Percentiles rank a stretch among this genome's conserved stretches.
These are phyloP conservation scores for Hetaerina americana DNA, from an alignment of 1,140 invertebrate genomes.

Conservation along the genomic window DNA sequence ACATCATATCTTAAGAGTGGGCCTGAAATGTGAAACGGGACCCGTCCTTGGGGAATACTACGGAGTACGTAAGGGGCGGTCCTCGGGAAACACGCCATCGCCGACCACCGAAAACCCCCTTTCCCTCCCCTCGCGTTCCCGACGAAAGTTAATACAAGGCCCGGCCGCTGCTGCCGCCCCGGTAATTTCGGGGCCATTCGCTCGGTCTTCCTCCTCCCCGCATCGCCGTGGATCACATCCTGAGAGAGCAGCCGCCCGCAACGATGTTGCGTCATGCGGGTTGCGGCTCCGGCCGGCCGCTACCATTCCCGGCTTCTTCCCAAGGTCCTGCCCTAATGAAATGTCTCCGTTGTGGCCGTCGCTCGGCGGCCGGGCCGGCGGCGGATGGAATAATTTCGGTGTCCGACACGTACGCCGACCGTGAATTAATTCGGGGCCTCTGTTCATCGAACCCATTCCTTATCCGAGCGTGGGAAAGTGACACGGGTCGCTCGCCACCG, in stretches of 20 bases:
- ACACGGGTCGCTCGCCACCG: background rate
- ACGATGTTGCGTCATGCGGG: background rate
- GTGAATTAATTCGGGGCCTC: background rate
- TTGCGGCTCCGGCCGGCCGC: background rate
- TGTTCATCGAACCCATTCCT: background rate
- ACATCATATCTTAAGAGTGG: too few species aligned
- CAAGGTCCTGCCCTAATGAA: background rate
- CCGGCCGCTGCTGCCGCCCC: background rate
- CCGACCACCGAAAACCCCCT: too few species aligned
- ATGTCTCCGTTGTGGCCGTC: background rate
- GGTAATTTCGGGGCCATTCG: background rate
- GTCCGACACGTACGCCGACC: background rate
- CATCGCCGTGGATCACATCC: background rate
- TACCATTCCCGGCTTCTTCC: background rate
- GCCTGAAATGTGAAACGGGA: too few species aligned
- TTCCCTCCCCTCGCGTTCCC: too few species aligned
- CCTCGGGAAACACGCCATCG: too few species aligned
- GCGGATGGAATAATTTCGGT: background rate
- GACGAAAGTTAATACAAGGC: background rate
- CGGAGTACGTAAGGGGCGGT: too few species aligned
- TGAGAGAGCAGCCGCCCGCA: background rate
- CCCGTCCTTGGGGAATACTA: too few species aligned
- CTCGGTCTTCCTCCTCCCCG: background rate
- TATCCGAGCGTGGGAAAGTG: background rate
- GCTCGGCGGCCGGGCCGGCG: too few species aligned